A percentile compares a stretch with the other conserved stretches of the same genome.
Evolutionary conservation across 2,113 vertebrate species (phyloP).

Genomic region (Trochalopteron elliotii): DNA sequence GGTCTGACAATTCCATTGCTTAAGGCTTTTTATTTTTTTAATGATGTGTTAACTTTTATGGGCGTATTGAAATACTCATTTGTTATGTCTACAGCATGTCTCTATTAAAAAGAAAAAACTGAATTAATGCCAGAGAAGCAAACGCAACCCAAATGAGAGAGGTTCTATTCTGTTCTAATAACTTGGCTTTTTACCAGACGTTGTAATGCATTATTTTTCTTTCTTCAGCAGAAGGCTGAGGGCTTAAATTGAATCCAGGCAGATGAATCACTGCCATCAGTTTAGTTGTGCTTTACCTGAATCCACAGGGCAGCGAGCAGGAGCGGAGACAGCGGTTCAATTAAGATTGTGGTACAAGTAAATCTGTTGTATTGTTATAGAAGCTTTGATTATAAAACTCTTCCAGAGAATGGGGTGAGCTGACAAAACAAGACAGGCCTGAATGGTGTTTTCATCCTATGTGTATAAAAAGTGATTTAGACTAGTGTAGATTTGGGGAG

Average conservation of each 20-base stretch:
- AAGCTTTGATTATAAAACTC: not conserved
- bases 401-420: not conserved
- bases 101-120: not conserved
- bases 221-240: slow-evolving; percentile 10
- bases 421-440: not conserved
- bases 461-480: not conserved
- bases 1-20: not conserved
- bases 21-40: slow-evolving; percentile 25
- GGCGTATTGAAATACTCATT: not conserved
- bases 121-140: not conserved
- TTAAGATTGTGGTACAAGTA: slow-evolving; percentile 31
- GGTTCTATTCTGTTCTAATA: slow-evolving; percentile 33
- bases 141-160: slow-evolving; percentile 17
- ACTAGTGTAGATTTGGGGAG: not conserved
- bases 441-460: not conserved
- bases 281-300: slow-evolving; percentile 33
- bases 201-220: slow-evolving; percentile 13
- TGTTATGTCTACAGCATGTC: not conserved
- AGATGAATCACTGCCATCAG: slow-evolving; percentile 37
- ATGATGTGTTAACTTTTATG: slow-evolving; percentile 21
- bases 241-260: slow-evolving; percentile 38
- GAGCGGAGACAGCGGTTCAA: not conserved
- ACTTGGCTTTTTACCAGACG: slow-evolving; percentile 47
- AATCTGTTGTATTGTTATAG: not conserved
- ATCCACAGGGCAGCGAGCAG: not conserved